phyloP scores from a whole-genome alignment of 2,888 invertebrate species.

The Celastrina argiolus region DNA sequence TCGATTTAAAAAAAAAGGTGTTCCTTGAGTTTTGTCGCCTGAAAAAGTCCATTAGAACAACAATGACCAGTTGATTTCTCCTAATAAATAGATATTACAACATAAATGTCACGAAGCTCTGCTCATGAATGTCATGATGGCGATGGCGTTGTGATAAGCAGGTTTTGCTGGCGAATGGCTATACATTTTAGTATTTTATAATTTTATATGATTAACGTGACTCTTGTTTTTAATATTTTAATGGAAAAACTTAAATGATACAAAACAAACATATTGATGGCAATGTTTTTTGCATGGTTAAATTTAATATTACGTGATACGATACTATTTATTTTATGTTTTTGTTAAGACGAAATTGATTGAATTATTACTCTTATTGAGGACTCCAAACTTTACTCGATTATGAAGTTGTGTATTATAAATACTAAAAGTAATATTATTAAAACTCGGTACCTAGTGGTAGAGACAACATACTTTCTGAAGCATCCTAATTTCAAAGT shows the following conservation, averaged over 20 bases:
- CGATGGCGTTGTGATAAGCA: constrained; percentile 4
- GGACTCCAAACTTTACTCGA: too few relatives aligned
- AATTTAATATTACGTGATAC: not conserved
- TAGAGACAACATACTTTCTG: too few relatives aligned
- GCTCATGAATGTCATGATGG: too few relatives aligned
- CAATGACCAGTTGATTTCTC: not conserved
- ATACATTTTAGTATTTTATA: not conserved
- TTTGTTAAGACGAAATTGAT: not conserved
- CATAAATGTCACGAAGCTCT: not conserved
- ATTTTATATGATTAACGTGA: not conserved
- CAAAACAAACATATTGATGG: not conserved
- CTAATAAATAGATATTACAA: not conserved
- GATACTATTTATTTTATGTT: not conserved
- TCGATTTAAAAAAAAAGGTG: too few relatives aligned
- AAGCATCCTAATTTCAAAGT: too few relatives aligned
- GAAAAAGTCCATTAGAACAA: not conserved
- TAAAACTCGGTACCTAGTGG: too few relatives aligned
- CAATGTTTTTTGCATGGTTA: not conserved
- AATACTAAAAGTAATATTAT: too few relatives aligned
- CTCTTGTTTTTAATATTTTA: not conserved
- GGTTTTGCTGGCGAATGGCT: not conserved
- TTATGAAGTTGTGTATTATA: too few relatives aligned
- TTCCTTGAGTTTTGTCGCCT: too few relatives aligned
- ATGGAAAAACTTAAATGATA: not conserved
- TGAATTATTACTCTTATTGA: too few relatives aligned